phyloP scores from a whole-genome alignment of 2,113 vertebrate species.

The Diadophis punctatus region DNA sequence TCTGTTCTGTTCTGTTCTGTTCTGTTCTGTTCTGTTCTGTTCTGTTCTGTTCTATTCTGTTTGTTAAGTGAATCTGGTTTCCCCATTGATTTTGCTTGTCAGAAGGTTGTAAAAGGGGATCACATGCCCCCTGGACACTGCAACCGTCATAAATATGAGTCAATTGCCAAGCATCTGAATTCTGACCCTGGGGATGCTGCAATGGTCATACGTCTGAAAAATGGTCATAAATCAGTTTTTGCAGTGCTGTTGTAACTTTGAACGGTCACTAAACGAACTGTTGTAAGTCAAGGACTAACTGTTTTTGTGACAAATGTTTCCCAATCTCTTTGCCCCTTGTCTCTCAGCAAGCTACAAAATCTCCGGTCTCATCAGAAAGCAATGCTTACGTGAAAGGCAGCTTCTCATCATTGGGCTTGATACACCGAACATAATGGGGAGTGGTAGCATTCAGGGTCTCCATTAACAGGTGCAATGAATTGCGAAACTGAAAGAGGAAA shows the following conservation, averaged over 20 bases:
- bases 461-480: conserved; percentile 89
- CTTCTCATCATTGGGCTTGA: conserved; percentile 92
- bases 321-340: neutral
- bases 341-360: neutral
- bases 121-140: neutral
- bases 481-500: conserved; percentile 80
- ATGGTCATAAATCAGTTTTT: neutral
- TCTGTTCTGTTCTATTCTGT: too few relatives aligned
- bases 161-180: neutral
- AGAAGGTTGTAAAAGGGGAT: neutral
- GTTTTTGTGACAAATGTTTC: neutral
- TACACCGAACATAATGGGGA: conserved; percentile 93
- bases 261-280: neutral
- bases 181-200: neutral
- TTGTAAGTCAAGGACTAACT: neutral
- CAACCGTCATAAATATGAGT: neutral
- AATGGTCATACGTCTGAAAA: too few relatives aligned
- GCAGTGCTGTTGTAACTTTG: neutral
- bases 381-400: conserved; percentile 86
- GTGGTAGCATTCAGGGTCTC: conserved; percentile 93
- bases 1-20: too few relatives aligned
- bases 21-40: too few relatives aligned
- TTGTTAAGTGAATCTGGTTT: neutral
- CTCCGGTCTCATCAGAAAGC: neutral
- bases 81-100: neutral